A percentile compares a stretch with the other conserved stretches of the same genome.
Evolutionary conservation across 2,113 vertebrate species (phyloP).

Genomic region (Rhodinocichla rosea): DNA sequence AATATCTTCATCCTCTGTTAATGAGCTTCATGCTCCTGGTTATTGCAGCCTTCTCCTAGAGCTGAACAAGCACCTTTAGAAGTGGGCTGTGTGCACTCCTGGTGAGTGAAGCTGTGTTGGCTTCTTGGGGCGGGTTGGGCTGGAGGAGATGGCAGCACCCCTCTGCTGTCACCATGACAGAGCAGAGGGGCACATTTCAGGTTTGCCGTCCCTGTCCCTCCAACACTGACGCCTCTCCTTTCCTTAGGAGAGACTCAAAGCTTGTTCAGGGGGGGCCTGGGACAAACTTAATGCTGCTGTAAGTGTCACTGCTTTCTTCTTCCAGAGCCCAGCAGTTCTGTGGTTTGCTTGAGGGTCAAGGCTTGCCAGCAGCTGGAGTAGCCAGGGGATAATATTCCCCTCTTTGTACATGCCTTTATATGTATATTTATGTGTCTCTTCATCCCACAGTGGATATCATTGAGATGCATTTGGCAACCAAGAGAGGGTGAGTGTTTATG

Average conservation of each 20-base stretch:
- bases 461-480: neutral
- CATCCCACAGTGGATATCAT: neutral
- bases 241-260: neutral
- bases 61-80: neutral
- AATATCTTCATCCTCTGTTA: neutral
- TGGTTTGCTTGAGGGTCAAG: accelerated
- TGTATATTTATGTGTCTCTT: neutral
- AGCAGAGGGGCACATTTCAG: neutral
- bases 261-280: neutral
- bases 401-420: neutral
- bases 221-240: neutral
- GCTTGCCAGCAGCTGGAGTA: neutral
- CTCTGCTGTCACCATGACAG: accelerated
- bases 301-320: neutral
- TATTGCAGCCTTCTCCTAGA: neutral
- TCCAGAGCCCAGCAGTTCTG: neutral
- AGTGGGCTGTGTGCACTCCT: accelerated
- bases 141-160: neutral
- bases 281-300: neutral
- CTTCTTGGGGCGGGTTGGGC: neutral
- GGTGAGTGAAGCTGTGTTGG: neutral
- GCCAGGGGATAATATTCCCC: neutral
- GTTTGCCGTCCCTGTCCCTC: neutral
- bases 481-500: neutral
- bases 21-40: neutral